phyloP scores from a whole-genome alignment of 2,888 invertebrate genomes.

The Camponotus fellah region DNA sequence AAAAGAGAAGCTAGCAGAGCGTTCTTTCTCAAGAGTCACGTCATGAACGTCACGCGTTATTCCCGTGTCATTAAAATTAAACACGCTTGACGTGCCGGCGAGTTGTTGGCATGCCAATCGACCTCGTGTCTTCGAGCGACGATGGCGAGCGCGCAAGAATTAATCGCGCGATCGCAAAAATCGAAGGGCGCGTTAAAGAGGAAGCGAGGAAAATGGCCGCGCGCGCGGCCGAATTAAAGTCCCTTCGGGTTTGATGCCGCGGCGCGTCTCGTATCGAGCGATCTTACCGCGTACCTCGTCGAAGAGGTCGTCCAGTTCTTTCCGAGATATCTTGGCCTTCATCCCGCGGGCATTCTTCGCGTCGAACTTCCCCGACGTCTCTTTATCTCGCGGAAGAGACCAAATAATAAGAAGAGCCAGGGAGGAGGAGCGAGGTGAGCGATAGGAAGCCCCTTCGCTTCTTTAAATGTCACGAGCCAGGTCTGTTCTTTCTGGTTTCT shows the following conservation, averaged over 20 bases:
- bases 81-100: slow-evolving; percentile 43
- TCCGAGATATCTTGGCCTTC: slow-evolving; percentile 82
- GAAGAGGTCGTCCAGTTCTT: slow-evolving; percentile 84
- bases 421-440: not conserved
- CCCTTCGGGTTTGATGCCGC: slow-evolving; percentile 30
- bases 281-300: slow-evolving; percentile 80
- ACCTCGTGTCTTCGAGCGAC: slow-evolving; percentile 28
- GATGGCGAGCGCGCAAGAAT: slow-evolving; percentile 24
- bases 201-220: slow-evolving; percentile 34
- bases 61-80: slow-evolving; percentile 48
- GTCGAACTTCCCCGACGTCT: slow-evolving; percentile 67
- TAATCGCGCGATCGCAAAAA: slow-evolving; percentile 54
- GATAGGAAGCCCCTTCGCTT: not conserved
- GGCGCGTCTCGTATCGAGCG: slow-evolving; percentile 44
- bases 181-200: slow-evolving; percentile 32
- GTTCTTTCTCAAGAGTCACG: not conserved
- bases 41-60: slow-evolving; percentile 39
- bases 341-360: slow-evolving; percentile 79
- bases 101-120: slow-evolving; percentile 52
- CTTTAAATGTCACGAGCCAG: slow-evolving; percentile 50
- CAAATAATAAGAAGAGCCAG: slow-evolving; percentile 25
- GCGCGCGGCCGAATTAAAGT: slow-evolving; percentile 46
- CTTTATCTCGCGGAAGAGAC: slow-evolving; percentile 56
- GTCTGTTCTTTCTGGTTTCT: slow-evolving; percentile 15
- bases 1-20: not conserved